A percentile compares a stretch with the other conserved stretches of the same genome.
Evolutionary conservation across 2,888 invertebrate genomes (phyloP).

Genomic region (Caenorhabditis uteleia): DNA sequence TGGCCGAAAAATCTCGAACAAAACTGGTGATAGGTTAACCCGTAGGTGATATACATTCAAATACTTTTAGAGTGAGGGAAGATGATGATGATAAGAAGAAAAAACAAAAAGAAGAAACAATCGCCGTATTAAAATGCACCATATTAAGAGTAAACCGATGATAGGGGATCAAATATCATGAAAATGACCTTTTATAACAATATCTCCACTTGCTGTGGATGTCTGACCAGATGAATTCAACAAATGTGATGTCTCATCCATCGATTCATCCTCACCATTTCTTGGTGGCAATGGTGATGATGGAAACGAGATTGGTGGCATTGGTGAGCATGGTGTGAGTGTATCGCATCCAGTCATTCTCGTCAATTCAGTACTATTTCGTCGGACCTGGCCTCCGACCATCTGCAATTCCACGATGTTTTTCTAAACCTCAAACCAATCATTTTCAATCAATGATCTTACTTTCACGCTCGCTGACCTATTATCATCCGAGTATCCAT

Average conservation of each 20-base stretch:
- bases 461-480: constrained; percentile 36
- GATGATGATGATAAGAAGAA: too few species aligned
- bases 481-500: constrained; percentile 27
- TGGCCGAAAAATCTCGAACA: too few species aligned
- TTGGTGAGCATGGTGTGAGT: constrained; percentile 31
- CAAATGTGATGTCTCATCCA: constrained; percentile 39
- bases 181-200: constrained; percentile 31
- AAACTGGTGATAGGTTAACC: too few species aligned
- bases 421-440: neutral
- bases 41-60: too few species aligned
- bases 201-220: too few species aligned
- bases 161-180: constrained; percentile 20
- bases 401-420: constrained; percentile 25
- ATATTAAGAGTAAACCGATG: too few species aligned
- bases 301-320: constrained; percentile 26
- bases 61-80: too few species aligned
- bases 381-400: constrained; percentile 30
- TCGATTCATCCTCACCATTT: constrained; percentile 25
- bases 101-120: too few species aligned
- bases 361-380: constrained; percentile 40
- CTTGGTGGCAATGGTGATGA: constrained; percentile 35
- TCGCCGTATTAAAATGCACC: too few species aligned
- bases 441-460: neutral
- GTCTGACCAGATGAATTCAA: constrained; percentile 15
- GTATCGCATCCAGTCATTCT: constrained; percentile 34